Evolutionary conservation across 2,113 vertebrate genomes (phyloP).

Genomic region (Oreochromis aureus): DNA sequence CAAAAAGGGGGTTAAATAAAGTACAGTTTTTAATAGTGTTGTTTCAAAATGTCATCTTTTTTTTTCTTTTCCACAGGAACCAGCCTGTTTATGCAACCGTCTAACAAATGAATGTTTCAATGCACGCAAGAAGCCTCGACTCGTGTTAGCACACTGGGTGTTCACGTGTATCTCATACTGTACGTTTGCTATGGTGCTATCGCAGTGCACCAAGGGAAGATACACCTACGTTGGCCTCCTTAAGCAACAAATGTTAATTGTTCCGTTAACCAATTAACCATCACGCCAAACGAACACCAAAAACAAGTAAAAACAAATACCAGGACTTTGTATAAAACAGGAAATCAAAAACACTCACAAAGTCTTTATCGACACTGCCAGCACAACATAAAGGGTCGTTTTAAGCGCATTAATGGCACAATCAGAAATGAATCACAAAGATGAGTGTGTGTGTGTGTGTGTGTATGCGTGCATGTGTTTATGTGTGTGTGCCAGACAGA

Average conservation of each 20-base stretch:
- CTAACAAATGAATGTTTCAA: conserved; percentile 36
- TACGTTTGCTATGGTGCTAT: conserved; percentile 37
- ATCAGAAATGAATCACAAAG: conserved; percentile 74
- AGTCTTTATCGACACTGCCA: conserved; percentile 68
- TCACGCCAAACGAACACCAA: conserved; percentile 53
- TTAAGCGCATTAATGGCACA: conserved; percentile 81
- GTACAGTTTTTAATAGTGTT: conserved; percentile 50
- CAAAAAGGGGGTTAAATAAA: conserved; percentile 52
- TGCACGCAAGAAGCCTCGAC: conserved; percentile 23
- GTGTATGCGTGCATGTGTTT: neutral
- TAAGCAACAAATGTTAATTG: conserved; percentile 45
- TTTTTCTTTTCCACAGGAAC: conserved; percentile 79
- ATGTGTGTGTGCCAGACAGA: neutral
- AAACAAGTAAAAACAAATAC: conserved; percentile 57
- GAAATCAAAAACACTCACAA: conserved; percentile 61
- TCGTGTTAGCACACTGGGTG: conserved; percentile 6
- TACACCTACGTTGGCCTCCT: conserved; percentile 50
- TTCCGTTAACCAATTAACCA: conserved; percentile 45
- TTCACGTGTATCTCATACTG: conserved; percentile 16
- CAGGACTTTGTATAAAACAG: conserved; percentile 61
- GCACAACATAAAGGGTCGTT: conserved; percentile 61
- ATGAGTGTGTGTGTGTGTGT: conserved; percentile 23
- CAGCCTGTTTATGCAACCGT: conserved; percentile 76
- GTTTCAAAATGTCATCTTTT: conserved; percentile 65
- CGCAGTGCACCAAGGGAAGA: conserved; percentile 48